Evolutionary conservation across 2,113 vertebrate genomes (phyloP), one percentile per base, ranked within the genome.

Genomic region (Oreochromis aureus): DNA sequence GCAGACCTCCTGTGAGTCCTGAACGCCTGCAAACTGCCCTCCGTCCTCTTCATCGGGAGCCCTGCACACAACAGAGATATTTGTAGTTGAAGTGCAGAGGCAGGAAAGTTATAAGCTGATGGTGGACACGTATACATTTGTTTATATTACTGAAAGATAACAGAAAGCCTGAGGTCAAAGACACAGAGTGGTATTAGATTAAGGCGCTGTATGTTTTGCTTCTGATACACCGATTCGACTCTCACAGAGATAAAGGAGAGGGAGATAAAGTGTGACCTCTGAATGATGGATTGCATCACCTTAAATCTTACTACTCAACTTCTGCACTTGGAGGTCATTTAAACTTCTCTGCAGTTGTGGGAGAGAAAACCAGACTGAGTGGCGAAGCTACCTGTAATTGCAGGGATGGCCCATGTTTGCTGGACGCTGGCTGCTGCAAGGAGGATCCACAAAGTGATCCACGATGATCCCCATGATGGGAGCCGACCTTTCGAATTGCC

Each of bases 401-500:
- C 98, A 99, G 88, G 98, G 98, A 85, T 99, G 98, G 79, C 98
- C 98, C 94, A 98, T 96, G 94, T 96, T 97, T 16, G 87, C 87
- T 3, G 92, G 88, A 13, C 91, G 92, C 81, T 92, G 94, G 82
- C 79, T 59, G 95, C 97, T 92, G 82, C 97, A 97, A 89, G 99
- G 98, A 93, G 97, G 97, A 94, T 99, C 99, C 95, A 99, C 97
- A 92, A 99, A 99, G 95, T 99, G 99, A 96, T 99, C 99, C 94
- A 99, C 98, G 87, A 99, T 99, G 95, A 99, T 99, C 69, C 98
- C 99, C 98, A 99, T 98, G 96, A 99, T 99, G 54, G 98, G 98
- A 91, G 97, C 97, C 9, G 98, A 97, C 93, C 97, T 97, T 95
- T 99, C 98, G 96, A 98, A 98, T 94, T 99, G 98, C 94, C 99